These are phyloP conservation scores for Porphyrio hochstetteri DNA, from an alignment of 2,113 vertebrate genomes.

Conservation along the genomic window DNA sequence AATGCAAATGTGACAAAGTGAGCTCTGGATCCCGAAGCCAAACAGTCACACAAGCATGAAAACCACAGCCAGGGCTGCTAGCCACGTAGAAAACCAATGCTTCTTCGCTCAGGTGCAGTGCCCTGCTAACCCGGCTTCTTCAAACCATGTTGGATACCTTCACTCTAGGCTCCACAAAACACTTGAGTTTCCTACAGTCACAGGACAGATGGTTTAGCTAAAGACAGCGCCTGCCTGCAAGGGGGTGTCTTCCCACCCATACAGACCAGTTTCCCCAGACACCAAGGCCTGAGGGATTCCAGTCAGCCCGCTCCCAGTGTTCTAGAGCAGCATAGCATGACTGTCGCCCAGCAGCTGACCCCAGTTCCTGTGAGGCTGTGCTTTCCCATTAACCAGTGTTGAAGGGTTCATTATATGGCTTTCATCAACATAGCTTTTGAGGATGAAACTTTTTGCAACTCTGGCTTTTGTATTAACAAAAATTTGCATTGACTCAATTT, in stretches of 20 bases:
- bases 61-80: neutral
- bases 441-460: neutral
- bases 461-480: neutral
- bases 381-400: neutral
- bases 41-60: neutral
- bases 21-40: neutral
- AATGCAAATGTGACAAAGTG: neutral
- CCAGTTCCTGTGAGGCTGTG: neutral
- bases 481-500: neutral
- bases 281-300: rapidly evolving
- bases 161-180: rapidly evolving
- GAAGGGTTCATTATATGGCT: neutral
- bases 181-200: neutral
- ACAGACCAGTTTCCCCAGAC: neutral
- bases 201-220: neutral
- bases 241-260: neutral
- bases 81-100: neutral
- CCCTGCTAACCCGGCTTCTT: neutral
- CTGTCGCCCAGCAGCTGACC: neutral
- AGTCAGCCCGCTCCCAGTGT: rapidly evolving
- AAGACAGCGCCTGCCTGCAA: neutral
- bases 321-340: rapidly evolving
- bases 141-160: neutral
- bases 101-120: neutral
- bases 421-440: neutral